Base-by-base conservation (phyloP, 1,140 invertebrate species). In the Teleopsis dalmanni region DNA sequence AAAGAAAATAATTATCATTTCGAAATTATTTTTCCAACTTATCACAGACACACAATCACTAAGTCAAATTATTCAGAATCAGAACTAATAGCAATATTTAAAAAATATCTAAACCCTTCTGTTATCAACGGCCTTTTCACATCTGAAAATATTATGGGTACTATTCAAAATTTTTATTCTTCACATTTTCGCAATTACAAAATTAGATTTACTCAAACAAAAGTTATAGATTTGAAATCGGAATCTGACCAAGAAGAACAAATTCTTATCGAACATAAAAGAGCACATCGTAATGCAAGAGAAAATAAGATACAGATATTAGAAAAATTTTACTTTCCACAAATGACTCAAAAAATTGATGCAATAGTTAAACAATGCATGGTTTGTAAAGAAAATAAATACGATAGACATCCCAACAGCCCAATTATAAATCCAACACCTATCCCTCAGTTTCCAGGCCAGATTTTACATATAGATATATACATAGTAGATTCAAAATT, bases 1-100 rank as follows among this genome's bases (percentile, higher is more conserved):
- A 23, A 54, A 41, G 27, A 74, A 58, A 57, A 46, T 75, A 6
- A 47, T 58, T 11, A 59, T 54, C 7, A 57, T 66, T 0, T 45
- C 29, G 73, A 69, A 55, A 64, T 72, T 27, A 57, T 59, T 11
- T 54, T 47, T 1, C 54, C 55, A 31, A 42, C 67, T 48, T 45
- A 75, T 4, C 51, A 62, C 0, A 46, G 71, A 31, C 76, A 35
- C 74, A 67, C 53, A 47, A 68, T 43, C 62, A 64, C 45, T 37
- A 61, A 51, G 58, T 73, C n/a, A 27, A 29, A 31, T 53, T 57
- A 16, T 55, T 53, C 19, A 47, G 46, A 14, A 57, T 55, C 13
- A 54, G 40, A 37, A 10, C 23, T 23, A 57, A 62, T 48, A 4
- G 18, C 23, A 27, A 14, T 18, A 19, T 9, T 35, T 11, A 49